Conservation (phyloP, 2,797 vertebrate genomes). For the Mastacembelus armatus region DNA sequence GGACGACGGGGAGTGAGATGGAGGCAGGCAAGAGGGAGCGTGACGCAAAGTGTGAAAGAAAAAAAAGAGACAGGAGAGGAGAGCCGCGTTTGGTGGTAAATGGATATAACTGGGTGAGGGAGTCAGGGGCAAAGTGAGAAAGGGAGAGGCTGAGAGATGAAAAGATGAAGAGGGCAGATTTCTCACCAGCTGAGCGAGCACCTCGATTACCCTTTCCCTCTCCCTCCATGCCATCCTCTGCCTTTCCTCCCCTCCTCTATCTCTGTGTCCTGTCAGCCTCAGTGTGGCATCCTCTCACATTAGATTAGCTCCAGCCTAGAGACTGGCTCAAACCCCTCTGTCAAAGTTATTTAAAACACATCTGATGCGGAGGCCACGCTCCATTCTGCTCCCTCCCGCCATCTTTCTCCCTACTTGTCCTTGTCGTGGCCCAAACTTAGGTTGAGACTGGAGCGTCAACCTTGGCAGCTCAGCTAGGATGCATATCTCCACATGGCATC, state of each 20-base stretch:
- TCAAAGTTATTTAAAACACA: slow-evolving; percentile 87
- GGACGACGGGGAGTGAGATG: slow-evolving; percentile 65
- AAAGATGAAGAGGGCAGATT: slow-evolving; percentile 82
- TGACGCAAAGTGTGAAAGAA: slow-evolving; percentile 77
- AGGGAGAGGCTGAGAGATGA: slow-evolving; percentile 76
- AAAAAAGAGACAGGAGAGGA: slow-evolving; percentile 48
- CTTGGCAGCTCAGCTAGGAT: slow-evolving; percentile 68
- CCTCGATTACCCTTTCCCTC: slow-evolving; percentile 78
- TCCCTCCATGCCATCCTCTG: slow-evolving; percentile 39
- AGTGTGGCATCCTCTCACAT: slow-evolving; percentile 83
- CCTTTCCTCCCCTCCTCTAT: slow-evolving; percentile 65
- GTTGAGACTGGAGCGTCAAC: slow-evolving; percentile 51
- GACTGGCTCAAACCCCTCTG: slow-evolving; percentile 83
- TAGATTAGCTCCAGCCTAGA: slow-evolving; percentile 83
- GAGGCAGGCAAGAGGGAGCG: slow-evolving; percentile 61
- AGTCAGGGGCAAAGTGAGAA: slow-evolving; percentile 74
- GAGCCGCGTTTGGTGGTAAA: slow-evolving; percentile 69
- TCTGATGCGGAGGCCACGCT: slow-evolving; percentile 66
- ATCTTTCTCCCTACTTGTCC: slow-evolving; percentile 69
- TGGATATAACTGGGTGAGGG: slow-evolving; percentile 75
- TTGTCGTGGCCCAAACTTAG: slow-evolving; percentile 74
- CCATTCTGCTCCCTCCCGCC: slow-evolving; percentile 57
- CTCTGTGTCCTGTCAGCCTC: slow-evolving; percentile 81
- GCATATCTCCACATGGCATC: slow-evolving; percentile 67
- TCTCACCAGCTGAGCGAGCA: slow-evolving; percentile 84